These are phyloP conservation scores for Phaethornis superciliosus DNA, from an alignment of 2,113 vertebrate genomes.

Conservation along the genomic window DNA sequence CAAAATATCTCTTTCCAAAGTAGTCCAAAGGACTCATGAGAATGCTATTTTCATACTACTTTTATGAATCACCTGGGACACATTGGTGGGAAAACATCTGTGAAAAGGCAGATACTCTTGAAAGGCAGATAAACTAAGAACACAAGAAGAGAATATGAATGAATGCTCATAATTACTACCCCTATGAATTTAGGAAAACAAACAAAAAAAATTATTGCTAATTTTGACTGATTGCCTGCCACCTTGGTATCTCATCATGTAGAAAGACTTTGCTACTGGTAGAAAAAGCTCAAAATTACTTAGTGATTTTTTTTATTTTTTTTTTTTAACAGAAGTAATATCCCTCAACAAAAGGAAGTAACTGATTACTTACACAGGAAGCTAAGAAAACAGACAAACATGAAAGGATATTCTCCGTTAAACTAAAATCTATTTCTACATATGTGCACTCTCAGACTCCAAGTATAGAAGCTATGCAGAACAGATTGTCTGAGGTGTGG, in stretches of 20 bases:
- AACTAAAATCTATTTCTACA: background rate
- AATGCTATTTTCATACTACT: background rate
- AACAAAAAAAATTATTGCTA: background rate
- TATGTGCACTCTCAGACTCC: background rate
- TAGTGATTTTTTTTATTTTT: too few species aligned
- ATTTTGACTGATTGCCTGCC: conserved; percentile 7
- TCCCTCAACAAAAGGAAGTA: background rate
- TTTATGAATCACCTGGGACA: background rate
- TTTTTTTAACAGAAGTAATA: background rate
- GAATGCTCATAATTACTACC: conserved; percentile 4
- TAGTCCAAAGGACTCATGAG: background rate
- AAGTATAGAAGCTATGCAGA: background rate
- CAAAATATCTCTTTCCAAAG: background rate
- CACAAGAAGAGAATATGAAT: background rate
- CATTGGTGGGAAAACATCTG: background rate
- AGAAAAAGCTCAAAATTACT: background rate
- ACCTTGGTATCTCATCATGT: background rate
- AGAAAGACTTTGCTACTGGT: background rate
- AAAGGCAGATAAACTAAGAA: background rate
- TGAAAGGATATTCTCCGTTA: background rate
- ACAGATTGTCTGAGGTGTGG: background rate
- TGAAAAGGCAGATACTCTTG: background rate
- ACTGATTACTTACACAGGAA: background rate
- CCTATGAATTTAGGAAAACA: background rate
- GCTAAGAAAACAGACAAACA: background rate